phyloP scores from a whole-genome alignment of 2,888 invertebrate species.

The Athrips mouffetella region DNA sequence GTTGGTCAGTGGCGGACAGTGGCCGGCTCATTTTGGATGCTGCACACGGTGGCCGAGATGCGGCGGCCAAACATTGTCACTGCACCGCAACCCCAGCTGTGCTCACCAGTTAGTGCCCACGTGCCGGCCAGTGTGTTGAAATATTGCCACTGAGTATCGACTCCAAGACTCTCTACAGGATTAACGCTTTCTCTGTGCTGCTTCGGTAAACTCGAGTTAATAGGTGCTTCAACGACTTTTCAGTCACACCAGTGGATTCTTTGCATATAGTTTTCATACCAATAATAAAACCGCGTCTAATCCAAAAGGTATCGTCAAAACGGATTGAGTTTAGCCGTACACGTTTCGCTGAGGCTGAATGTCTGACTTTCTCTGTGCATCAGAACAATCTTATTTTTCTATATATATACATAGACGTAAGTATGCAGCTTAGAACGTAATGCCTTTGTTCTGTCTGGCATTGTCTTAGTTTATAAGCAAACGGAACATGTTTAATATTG shows the following conservation, averaged over 20 bases:
- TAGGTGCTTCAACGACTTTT: too few species aligned
- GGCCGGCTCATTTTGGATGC: constrained; percentile 57
- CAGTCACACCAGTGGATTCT: too few species aligned
- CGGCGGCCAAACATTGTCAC: constrained; percentile 65
- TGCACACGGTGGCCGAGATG: constrained; percentile 50
- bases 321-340: not conserved
- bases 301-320: not conserved
- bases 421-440: not conserved
- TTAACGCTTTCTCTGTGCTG: not conserved
- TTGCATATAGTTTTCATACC: not conserved
- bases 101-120: constrained; percentile 62
- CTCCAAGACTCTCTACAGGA: constrained; percentile 25
- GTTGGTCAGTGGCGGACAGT: constrained; percentile 21
- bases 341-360: not conserved
- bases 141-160: constrained; percentile 45
- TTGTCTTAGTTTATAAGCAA: not conserved
- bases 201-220: too few species aligned
- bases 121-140: constrained; percentile 53
- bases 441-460: not conserved
- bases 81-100: constrained; percentile 65
- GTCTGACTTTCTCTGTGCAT: not conserved
- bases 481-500: constrained; percentile 11
- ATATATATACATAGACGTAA: too few species aligned
- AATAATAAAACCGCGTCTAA: too few species aligned
- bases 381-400: too few species aligned